A percentile compares a stretch with the other conserved stretches of the same genome.
Conservation (phyloP, 2,888 invertebrate genomes). For the Diarsia brunnea region DNA sequence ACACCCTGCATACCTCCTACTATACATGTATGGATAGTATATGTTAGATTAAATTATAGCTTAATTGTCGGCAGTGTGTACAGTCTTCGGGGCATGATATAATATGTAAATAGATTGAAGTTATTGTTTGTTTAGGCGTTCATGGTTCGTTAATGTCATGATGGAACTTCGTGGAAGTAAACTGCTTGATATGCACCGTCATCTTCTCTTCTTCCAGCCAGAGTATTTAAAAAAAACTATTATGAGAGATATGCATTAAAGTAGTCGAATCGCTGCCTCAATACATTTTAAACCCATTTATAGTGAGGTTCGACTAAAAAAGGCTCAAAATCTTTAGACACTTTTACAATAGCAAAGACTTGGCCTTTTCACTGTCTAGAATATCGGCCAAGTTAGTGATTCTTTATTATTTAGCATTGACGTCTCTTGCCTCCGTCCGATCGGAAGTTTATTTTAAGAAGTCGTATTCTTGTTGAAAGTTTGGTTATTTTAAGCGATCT, state of each 20-base stretch:
- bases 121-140: conserved; percentile 7
- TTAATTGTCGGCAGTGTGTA: conserved; percentile 26
- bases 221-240: neutral
- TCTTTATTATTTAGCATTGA: conserved; percentile 61
- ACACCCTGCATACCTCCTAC: conserved; percentile 16
- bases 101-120: neutral
- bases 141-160: conserved; percentile 1
- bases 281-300: neutral
- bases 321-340: conserved; percentile 39
- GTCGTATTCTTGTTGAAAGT: conserved; percentile 47
- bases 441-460: conserved; percentile 52
- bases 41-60: conserved; percentile 28
- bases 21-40: neutral
- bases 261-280: neutral
- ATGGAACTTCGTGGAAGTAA: neutral
- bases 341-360: conserved; percentile 28
- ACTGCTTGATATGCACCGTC: neutral
- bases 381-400: conserved; percentile 49
- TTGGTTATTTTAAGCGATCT: conserved; percentile 55
- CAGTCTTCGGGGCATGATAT: conserved; percentile 6
- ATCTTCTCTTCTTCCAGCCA: neutral
- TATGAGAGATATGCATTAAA: neutral
- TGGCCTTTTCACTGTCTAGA: conserved; percentile 35
- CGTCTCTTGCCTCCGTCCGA: conserved; percentile 39
- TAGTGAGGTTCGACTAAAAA: conserved; percentile 29